Evolutionary conservation across 2,888 invertebrate species (phyloP).

Genomic region (Diachrysia chrysitis): DNA sequence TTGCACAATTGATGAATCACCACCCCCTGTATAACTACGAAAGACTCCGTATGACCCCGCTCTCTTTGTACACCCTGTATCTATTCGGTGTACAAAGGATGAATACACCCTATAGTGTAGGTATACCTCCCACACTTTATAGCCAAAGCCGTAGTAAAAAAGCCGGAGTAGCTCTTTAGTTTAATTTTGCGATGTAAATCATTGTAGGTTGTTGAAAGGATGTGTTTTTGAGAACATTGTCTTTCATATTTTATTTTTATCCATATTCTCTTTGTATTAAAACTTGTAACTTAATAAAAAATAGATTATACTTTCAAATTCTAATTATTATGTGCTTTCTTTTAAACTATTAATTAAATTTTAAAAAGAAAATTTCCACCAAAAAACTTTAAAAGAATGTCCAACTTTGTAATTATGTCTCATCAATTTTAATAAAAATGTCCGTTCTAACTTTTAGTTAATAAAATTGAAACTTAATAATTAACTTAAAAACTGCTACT

Average conservation of each 20-base stretch:
- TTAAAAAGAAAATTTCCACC: background rate
- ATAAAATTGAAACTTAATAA: background rate
- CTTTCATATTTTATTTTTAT: too few relatives aligned
- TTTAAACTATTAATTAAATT: constrained; percentile 2
- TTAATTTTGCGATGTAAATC: background rate
- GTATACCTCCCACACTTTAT: constrained; percentile 11
- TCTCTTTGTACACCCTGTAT: constrained; percentile 39
- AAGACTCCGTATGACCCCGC: constrained; percentile 41
- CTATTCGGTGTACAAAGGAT: constrained; percentile 41
- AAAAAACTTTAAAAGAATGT: background rate
- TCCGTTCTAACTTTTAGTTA: background rate
- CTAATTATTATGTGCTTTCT: too few relatives aligned
- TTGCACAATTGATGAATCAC: constrained; percentile 84
- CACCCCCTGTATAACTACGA: constrained; percentile 65
- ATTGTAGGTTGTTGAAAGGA: background rate
- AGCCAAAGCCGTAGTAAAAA: too few relatives aligned
- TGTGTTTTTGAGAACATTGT: too few relatives aligned
- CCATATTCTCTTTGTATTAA: too few relatives aligned
- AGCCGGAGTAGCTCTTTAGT: background rate
- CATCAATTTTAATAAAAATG: constrained; percentile 26
- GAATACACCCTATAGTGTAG: constrained; percentile 24
- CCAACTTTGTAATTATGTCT: background rate
- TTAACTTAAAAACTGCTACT: background rate
- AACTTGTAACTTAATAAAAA: too few relatives aligned
- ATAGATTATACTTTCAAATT: too few relatives aligned